Evolutionary conservation across 37 sponge, comb jelly and placozoan species (phyloP).

Genomic region (Agelas oroides): DNA sequence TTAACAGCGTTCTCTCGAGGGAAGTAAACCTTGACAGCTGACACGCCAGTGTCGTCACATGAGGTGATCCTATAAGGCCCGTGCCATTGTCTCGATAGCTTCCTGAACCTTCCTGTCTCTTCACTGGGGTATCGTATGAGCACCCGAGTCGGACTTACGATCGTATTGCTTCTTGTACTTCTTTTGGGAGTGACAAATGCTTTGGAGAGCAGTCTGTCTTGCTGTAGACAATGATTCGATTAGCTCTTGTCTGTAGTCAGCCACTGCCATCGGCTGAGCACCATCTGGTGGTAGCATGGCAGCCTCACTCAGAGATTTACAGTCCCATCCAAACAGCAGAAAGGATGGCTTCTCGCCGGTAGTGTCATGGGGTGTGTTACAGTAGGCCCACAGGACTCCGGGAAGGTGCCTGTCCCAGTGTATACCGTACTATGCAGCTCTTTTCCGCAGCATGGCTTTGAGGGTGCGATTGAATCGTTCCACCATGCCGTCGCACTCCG

Average conservation of each 20-base stretch:
- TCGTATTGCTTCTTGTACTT: background rate
- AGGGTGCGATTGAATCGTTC: slow-evolving; percentile 32
- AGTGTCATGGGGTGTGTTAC: no score
- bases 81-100: no score
- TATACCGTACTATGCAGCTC: background rate
- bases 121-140: background rate
- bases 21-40: slow-evolving; percentile 52
- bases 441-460: slow-evolving; percentile 26
- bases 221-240: no score
- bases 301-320: no score
- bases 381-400: slow-evolving; percentile 46
- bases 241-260: no score
- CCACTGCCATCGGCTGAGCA: no score
- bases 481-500: slow-evolving; percentile 35
- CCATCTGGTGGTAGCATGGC: no score
- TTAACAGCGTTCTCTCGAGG: slow-evolving; percentile 33
- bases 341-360: no score
- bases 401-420: slow-evolving; percentile 44
- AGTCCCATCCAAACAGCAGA: no score
- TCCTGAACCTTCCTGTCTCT: background rate
- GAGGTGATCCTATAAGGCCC: slow-evolving; percentile 17
- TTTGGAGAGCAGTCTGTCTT: no score
- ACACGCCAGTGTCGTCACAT: slow-evolving; percentile 18
- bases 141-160: background rate
- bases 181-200: no score